Base-by-base conservation (phyloP, 2,113 vertebrate species). In the Anoura caudifer region DNA sequence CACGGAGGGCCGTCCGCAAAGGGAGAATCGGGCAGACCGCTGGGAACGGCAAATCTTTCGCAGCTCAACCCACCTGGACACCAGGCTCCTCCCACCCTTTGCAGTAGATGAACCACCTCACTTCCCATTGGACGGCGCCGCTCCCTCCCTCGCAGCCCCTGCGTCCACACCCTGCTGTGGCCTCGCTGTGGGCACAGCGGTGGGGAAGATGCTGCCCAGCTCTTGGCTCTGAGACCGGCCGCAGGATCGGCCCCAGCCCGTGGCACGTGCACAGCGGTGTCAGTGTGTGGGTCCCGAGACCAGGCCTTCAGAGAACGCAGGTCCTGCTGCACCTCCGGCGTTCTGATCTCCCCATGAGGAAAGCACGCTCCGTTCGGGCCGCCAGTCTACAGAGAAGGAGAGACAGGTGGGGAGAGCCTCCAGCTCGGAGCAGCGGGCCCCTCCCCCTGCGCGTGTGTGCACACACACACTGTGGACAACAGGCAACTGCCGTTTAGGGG, bases 381-480 rank as follows among this genome's bases (percentile, higher is more conserved):
- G 63, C 41, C 82, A 38, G 31, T 47, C 38, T 41, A 19, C 14
- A 72, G 20, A 20, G 43, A 7, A 19, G 7, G 14, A 43, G 47
- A 16, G 22, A 36, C 43, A 33, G 2, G 13, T 43, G 20, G 36
- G 8, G 9, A 1, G 33, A 47, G 13, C 19, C 26, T 43, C 65
- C 16, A 36, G 4, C 33, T 11, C 45, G 5, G 75, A 50, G 54
- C 6, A 67, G 3, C 31, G 26, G 14, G 15, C 17, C 15, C 38
- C 24, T 20, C 28, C 8, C 12, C 14, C 12, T n/a, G 16, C 28
- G 5, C n/a, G 3, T n/a, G 0, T 16, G 0, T 11, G 0, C 28
- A 9, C 31, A 3, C 16, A 67, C 8, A n/a, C 10, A 10, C 0
- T 0, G 1, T 4, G 6, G 1, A 36, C 43, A 4, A 19, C 7